A percentile compares a stretch with the other conserved stretches of the same genome.
phyloP scores from a whole-genome alignment of 1,140 invertebrate species.

The Hermetia illucens region DNA sequence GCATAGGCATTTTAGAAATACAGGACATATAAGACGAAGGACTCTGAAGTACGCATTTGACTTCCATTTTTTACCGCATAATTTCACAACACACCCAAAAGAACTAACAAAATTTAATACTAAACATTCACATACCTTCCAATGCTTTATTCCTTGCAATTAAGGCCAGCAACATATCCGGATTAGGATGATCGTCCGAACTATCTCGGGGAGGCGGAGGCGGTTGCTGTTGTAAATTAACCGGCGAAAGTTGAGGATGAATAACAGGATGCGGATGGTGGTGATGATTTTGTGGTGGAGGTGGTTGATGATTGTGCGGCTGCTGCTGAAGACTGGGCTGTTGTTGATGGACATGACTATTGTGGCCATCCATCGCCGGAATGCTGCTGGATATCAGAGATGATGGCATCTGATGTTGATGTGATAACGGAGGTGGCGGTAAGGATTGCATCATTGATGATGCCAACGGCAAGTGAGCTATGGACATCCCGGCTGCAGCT shows the following conservation, averaged over 20 bases:
- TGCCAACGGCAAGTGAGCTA: slow-evolving; percentile 14
- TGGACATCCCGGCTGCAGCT: not conserved
- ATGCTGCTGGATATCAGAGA: not conserved
- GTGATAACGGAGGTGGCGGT: slow-evolving; percentile 25
- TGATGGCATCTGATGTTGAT: not conserved
- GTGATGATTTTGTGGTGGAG: slow-evolving; percentile 18
- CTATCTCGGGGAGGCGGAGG: too few relatives aligned
- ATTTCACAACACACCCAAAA: too few relatives aligned
- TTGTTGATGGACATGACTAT: slow-evolving; percentile 21
- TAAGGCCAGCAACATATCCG: slow-evolving; percentile 69
- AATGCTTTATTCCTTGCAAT: slow-evolving; percentile 73
- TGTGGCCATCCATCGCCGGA: not conserved
- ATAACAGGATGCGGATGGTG: slow-evolving; percentile 3
- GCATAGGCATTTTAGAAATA: too few relatives aligned
- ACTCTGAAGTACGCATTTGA: too few relatives aligned
- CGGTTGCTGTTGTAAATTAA: slow-evolving; percentile 1
- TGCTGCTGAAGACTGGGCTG: slow-evolving; percentile 11
- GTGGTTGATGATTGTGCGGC: slow-evolving; percentile 21
- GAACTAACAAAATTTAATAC: too few relatives aligned
- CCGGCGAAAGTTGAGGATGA: not conserved
- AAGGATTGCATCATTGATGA: slow-evolving; percentile 30
- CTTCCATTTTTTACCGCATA: too few relatives aligned
- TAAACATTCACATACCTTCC: slow-evolving; percentile 63
- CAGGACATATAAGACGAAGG: too few relatives aligned
- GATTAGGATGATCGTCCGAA: slow-evolving; percentile 39